Base-by-base conservation (phyloP, 2,113 vertebrate species). In the Turdus rufiventris region DNA sequence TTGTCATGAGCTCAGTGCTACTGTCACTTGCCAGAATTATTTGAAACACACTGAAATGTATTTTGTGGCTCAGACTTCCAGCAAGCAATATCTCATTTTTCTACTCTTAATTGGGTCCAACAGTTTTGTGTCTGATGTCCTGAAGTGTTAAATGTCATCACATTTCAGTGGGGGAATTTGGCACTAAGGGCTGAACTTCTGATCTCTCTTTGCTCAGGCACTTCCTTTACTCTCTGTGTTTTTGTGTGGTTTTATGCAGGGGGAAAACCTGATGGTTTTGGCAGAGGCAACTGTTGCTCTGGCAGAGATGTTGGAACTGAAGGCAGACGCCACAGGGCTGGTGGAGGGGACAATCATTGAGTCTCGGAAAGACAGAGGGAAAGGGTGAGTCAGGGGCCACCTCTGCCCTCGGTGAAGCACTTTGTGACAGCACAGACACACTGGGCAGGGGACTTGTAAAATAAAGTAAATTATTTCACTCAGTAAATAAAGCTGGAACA, bases 281-380 rank as follows among this genome's bases (percentile, higher is more conserved):
- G 97, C 98, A 20, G 99, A 99, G 96, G 99, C 99, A 75, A 99
- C 98, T 5, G 97, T 98, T 84, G 97, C 98, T 26, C 97, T 99
- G 68, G 98, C 99, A 3, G 99, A 99, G 96, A 93, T 99, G n/a
- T 34, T 99, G 95, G 99, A 99, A 88, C 96, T 99, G 92, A 99
- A 98, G 96, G 99, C 98, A 4, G 99, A 99, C 78, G 77, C 97
- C 31, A 97, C 94, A 0, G 99, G 99, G 29, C 94, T 96, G 20
- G 98, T 99, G 75, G 99, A 99, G 96, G 99, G 98, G n/a, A 97
- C 98, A 0, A 19, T 99, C 51, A 98, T 99, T 8, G 99, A 99
- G 96, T 99, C 98, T 94, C 98, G 98, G n/a, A 99, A 98, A 3
- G 98, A 99, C 97, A 99, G 94, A 94, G 99, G 99, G 79, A 99